Conservation (phyloP, 2,888 invertebrate species). For the Rotaria macrura region DNA sequence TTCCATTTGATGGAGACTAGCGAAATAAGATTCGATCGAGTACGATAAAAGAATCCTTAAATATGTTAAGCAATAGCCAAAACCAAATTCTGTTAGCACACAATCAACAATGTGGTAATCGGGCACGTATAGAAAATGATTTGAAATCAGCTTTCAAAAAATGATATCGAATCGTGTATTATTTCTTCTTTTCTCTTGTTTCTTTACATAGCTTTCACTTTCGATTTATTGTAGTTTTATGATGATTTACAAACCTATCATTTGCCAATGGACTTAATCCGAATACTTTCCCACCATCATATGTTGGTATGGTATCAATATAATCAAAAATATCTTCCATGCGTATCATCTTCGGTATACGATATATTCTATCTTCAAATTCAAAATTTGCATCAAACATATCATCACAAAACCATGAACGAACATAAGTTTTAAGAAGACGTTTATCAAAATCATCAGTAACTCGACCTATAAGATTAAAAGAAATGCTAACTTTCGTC, state of each 20-base stretch:
- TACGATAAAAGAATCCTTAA: too few species aligned
- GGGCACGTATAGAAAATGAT: too few species aligned
- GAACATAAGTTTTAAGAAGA: constrained; percentile 49
- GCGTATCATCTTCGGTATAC: constrained; percentile 45
- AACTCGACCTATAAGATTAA: constrained; percentile 40
- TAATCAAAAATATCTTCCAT: constrained; percentile 45
- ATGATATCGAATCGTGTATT: too few species aligned
- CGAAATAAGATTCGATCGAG: too few species aligned
- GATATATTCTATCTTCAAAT: constrained; percentile 47
- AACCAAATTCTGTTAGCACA: too few species aligned
- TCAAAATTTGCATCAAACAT: constrained; percentile 46
- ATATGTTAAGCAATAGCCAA: too few species aligned
- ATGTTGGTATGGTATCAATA: constrained; percentile 43
- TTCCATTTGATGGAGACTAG: too few species aligned
- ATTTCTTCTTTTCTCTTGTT: too few species aligned
- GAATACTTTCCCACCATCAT: constrained; percentile 50
- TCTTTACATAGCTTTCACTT: too few species aligned
- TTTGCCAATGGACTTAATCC: constrained; percentile 50
- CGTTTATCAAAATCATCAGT: constrained; percentile 51
- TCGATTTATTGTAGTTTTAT: background rate
- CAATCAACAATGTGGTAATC: too few species aligned
- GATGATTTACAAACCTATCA: constrained; percentile 41
- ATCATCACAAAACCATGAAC: constrained; percentile 49
- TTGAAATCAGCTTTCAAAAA: too few species aligned
- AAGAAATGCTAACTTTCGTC: background rate